Base-by-base conservation (phyloP, 2,113 vertebrate species). In the Plecotus auritus region DNA sequence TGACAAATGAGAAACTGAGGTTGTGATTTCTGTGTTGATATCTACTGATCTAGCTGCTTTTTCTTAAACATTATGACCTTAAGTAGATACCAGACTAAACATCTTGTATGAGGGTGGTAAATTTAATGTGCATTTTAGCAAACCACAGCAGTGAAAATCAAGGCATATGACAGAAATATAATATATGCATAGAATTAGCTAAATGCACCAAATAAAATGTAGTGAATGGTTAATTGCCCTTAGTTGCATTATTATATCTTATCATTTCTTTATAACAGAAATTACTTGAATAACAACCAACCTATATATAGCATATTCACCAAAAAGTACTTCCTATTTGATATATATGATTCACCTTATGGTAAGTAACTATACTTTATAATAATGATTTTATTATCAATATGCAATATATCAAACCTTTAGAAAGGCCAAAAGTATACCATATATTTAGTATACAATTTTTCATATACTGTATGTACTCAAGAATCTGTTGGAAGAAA, bases 41-140 rank as follows among this genome's bases (percentile, higher is more conserved):
- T 95, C 94, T 90, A 97, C 59, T 96, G 93, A 98, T 81, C 80
- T 95, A 88, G 74, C 96, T 94, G 91, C 59, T 90, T 98, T 95
- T 97, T 96, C 85, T 86, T 92, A 94, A 96, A 97, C 73, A 94
- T 95, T 90, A 96, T 56, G 89, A 96, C 64, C 28, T 78, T 85
- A 95, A 73, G 85, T 90, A 92, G 59, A 73, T 22, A 59, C 20
- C 49, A 85, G 26, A 80, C 20, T 69, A 91, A 91, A 94, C 78
- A 84, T 81, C 20, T 97, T 82, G 61, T 4, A 97, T 88, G 64
- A 96, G 42, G 59, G 1, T 1, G 69, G 87, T 51, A 85, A 78
- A 80, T 66, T 35, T 70, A 91, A 69, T 54, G 14, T 32, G 22
- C 40, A 67, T 76, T 74, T 91, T 40, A 67, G 28, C 49, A 97